Conservation (phyloP, 2,113 vertebrate species). For the Synchiropus splendidus region DNA sequence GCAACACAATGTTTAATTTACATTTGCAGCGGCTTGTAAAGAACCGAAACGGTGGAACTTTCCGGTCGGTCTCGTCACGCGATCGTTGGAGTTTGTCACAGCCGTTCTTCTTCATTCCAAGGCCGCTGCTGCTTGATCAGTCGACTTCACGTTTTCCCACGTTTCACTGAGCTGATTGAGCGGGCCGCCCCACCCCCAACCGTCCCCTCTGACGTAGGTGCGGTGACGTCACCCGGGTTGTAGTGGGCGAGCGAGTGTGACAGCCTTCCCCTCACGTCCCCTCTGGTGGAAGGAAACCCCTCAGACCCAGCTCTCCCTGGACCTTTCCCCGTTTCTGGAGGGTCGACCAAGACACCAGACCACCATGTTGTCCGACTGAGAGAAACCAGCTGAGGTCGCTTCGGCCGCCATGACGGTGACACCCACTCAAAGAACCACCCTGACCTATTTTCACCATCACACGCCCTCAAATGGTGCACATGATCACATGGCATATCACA, state of each 20-base stretch:
- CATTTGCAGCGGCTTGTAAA: no score
- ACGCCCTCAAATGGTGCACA: no score
- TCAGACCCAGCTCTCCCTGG: slow-evolving; percentile 15
- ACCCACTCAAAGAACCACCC: no score
- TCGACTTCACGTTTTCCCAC: background rate
- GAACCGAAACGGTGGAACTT: no score
- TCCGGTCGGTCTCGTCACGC: no score
- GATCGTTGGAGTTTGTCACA: no score
- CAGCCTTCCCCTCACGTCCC: slow-evolving; percentile 9
- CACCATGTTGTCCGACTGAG: background rate
- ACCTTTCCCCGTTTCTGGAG: background rate
- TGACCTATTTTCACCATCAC: no score
- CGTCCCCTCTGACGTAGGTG: slow-evolving; percentile 24
- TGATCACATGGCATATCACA: no score
- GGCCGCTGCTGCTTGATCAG: background rate
- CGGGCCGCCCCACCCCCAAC: background rate
- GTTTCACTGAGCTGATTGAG: background rate
- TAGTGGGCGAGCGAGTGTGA: slow-evolving; percentile 29
- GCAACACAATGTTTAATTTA: no score
- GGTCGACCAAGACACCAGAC: background rate
- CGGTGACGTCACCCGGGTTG: slow-evolving; percentile 33
- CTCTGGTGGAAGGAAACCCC: slow-evolving; percentile 44
- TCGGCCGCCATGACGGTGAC: no score
- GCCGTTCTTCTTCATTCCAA: no score
- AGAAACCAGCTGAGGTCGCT: no score